phyloP scores from a whole-genome alignment of 1,140 invertebrate genomes.

The Papilio dardanus region DNA sequence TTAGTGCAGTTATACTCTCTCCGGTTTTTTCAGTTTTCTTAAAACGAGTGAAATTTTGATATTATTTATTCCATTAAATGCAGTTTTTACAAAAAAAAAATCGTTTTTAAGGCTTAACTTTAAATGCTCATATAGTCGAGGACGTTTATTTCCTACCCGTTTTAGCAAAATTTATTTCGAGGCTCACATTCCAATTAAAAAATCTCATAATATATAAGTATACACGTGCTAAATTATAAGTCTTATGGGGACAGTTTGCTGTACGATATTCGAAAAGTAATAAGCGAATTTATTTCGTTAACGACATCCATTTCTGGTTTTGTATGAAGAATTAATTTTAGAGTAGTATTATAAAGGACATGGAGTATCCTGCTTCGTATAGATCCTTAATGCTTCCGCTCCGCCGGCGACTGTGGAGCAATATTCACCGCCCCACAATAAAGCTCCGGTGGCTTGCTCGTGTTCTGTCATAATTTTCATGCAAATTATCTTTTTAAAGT shows the following conservation, averaged over 20 bases:
- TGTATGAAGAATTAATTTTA: constrained; percentile 10
- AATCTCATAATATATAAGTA: not conserved
- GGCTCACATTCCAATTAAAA: not conserved
- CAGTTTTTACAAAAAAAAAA: too few species aligned
- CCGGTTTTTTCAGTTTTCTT: too few species aligned
- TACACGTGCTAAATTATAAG: not conserved
- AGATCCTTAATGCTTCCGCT: constrained; percentile 45
- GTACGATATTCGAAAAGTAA: not conserved
- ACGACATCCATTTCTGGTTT: not conserved
- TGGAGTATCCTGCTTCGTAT: constrained; percentile 34
- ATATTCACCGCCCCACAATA: constrained; percentile 44
- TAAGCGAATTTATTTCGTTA: not conserved
- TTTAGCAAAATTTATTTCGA: not conserved
- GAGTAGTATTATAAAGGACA: constrained; percentile 31
- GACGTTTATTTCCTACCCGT: not conserved
- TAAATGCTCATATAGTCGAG: not conserved
- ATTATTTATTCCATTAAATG: too few species aligned
- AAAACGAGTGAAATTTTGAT: too few species aligned
- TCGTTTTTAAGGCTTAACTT: not conserved
- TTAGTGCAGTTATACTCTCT: too few species aligned
- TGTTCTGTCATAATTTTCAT: constrained; percentile 45
- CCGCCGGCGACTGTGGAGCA: constrained; percentile 34
- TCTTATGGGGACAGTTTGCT: not conserved
- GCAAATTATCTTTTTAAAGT: constrained; percentile 47
- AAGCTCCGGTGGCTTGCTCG: constrained; percentile 45